These are phyloP conservation scores for Oscheius myriophilus DNA, from an alignment of 2,888 invertebrate species.

Conservation along the genomic window DNA sequence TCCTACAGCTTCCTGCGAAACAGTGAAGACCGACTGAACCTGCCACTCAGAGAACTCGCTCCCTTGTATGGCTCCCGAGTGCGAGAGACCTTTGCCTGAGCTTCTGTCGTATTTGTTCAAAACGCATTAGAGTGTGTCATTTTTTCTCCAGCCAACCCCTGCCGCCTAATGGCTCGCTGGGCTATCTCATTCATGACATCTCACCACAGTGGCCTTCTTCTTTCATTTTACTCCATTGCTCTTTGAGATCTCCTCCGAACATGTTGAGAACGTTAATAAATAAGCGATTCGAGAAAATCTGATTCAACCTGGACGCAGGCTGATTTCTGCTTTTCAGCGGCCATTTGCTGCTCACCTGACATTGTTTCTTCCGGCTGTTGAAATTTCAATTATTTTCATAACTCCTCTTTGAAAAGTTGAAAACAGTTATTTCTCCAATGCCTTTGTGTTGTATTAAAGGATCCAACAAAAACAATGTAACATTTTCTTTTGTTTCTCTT, in stretches of 20 bases:
- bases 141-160: conserved; percentile 1
- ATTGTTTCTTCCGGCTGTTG: too few species aligned
- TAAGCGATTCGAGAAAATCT: too few species aligned
- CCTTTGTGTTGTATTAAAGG: too few species aligned
- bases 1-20: conserved; percentile 64
- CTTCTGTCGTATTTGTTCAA: neutral
- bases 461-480: too few species aligned
- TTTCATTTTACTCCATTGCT: conserved; percentile 11
- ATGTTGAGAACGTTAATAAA: conserved; percentile 6
- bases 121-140: neutral
- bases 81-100: conserved; percentile 30
- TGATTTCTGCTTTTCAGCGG: too few species aligned
- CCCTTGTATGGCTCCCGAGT: conserved; percentile 39
- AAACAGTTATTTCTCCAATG: too few species aligned
- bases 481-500: too few species aligned
- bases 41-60: conserved; percentile 57
- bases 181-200: conserved; percentile 13
- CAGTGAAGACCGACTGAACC: conserved; percentile 40
- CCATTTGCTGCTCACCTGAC: too few species aligned
- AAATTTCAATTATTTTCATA: too few species aligned
- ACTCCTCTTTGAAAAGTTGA: too few species aligned
- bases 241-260: conserved; percentile 2
- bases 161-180: neutral
- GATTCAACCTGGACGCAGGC: too few species aligned
- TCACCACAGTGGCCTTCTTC: conserved; percentile 23